A percentile compares a stretch with the other conserved stretches of the same genome.
phyloP scores from a whole-genome alignment of 1,140 invertebrate species.

The Neodiprion virginianus region DNA sequence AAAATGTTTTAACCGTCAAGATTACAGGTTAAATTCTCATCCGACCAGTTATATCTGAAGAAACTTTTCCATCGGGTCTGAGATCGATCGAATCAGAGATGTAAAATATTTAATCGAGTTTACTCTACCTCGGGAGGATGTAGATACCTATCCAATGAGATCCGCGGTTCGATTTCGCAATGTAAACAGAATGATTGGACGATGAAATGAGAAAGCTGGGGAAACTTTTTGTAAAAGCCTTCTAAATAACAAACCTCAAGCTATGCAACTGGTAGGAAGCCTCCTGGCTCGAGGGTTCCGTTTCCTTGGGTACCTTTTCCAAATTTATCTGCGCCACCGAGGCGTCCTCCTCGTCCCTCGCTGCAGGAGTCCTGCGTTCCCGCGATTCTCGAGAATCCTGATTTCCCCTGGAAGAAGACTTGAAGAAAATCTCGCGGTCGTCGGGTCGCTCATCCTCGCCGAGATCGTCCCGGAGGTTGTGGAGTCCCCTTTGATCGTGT shows the following conservation, averaged over 20 bases:
- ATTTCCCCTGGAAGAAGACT: slow-evolving; percentile 29
- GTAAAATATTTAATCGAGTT: too few relatives aligned
- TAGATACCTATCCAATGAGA: too few relatives aligned
- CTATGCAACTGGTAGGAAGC: slow-evolving; percentile 41
- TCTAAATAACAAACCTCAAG: slow-evolving; percentile 8
- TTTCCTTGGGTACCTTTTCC: slow-evolving; percentile 48
- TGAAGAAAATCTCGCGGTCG: slow-evolving; percentile 59
- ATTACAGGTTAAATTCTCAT: too few relatives aligned
- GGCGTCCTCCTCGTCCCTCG: slow-evolving; percentile 45
- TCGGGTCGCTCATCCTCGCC: slow-evolving; percentile 54
- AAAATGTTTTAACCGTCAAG: too few relatives aligned
- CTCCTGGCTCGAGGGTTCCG: slow-evolving; percentile 41
- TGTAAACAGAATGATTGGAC: too few relatives aligned
- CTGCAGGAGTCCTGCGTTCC: neutral
- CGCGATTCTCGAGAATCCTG: slow-evolving; percentile 45
- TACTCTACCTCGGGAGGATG: too few relatives aligned
- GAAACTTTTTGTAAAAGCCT: too few relatives aligned
- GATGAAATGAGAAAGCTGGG: too few relatives aligned
- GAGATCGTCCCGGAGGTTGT: slow-evolving; percentile 53
- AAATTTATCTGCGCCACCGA: slow-evolving; percentile 46
- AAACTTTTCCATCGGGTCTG: too few relatives aligned
- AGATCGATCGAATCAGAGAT: too few relatives aligned
- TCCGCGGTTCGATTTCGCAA: too few relatives aligned
- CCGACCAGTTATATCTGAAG: too few relatives aligned
- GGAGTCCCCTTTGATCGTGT: slow-evolving; percentile 47